phyloP scores from a whole-genome alignment of 2,797 vertebrate species.

The Carcharodon carcharias region DNA sequence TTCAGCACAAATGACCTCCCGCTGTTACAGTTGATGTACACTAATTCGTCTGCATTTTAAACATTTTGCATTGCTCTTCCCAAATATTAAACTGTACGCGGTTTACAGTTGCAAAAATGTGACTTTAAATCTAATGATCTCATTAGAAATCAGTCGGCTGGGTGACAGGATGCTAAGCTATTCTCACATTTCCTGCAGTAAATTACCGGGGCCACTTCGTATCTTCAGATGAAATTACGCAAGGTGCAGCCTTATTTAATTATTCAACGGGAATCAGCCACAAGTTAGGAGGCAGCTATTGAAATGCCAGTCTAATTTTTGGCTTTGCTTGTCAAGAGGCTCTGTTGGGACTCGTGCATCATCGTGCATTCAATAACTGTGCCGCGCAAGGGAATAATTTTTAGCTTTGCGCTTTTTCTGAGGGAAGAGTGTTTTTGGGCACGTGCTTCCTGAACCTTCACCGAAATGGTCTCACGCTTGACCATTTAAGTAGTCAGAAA shows the following conservation, averaged over 20 bases:
- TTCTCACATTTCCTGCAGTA: neutral
- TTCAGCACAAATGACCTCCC: neutral
- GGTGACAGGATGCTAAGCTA: neutral
- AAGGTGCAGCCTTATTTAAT: too few species aligned
- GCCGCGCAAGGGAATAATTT: neutral
- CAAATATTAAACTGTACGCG: neutral
- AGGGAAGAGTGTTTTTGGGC: neutral
- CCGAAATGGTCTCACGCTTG: neutral
- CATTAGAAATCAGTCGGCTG: neutral
- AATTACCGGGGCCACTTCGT: neutral
- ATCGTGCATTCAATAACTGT: neutral
- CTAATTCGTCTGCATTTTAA: neutral
- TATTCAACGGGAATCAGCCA: neutral
- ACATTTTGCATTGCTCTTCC: too few species aligned
- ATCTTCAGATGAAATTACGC: neutral
- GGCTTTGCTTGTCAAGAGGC: neutral
- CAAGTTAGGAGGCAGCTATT: neutral
- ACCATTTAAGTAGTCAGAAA: too few species aligned
- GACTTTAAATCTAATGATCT: neutral
- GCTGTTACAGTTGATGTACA: neutral
- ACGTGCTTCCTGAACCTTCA: neutral
- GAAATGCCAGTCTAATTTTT: neutral
- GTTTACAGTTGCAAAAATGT: neutral
- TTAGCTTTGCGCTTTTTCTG: neutral
- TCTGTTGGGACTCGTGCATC: neutral